Percentiles rank a stretch among this genome's conserved stretches.
Conservation (phyloP, 2,888 invertebrate species). For the Drosophila quinaria region DNA sequence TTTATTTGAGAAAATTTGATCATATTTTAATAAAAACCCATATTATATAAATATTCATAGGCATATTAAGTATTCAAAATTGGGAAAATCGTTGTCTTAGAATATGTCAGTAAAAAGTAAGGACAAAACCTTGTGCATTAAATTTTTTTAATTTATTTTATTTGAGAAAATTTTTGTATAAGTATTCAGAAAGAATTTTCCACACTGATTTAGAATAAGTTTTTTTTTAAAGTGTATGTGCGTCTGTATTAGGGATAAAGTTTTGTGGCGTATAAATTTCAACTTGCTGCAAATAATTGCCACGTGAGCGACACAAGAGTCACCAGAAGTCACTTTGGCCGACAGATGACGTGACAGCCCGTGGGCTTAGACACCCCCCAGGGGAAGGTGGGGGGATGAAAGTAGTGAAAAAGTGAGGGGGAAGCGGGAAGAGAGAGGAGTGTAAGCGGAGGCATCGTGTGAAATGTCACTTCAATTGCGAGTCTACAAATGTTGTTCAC, state of each 20-base stretch:
- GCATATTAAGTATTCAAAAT: no score
- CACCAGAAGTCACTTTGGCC: slow-evolving; percentile 55
- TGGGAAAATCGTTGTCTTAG: no score
- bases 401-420: not conserved
- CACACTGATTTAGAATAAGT: not conserved
- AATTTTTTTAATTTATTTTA: no score
- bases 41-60: no score
- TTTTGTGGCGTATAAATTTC: slow-evolving; percentile 68
- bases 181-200: no score
- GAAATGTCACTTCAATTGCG: slow-evolving; percentile 78
- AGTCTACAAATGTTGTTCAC: slow-evolving; percentile 81
- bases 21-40: no score
- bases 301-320: slow-evolving; percentile 65
- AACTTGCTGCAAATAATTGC: slow-evolving; percentile 79
- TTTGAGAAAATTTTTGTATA: no score
- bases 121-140: no score
- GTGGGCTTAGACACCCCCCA: slow-evolving; percentile 3
- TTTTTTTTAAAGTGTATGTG: not conserved
- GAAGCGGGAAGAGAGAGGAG: not conserved
- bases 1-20: no score
- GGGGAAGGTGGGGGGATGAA: not conserved
- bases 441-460: slow-evolving; percentile 48
- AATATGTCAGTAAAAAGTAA: no score
- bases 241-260: slow-evolving; percentile 41
- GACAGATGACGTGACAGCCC: slow-evolving; percentile 61